Base-by-base conservation (phyloP, 2,888 invertebrate genomes). In the Dexiosoma caninum region DNA sequence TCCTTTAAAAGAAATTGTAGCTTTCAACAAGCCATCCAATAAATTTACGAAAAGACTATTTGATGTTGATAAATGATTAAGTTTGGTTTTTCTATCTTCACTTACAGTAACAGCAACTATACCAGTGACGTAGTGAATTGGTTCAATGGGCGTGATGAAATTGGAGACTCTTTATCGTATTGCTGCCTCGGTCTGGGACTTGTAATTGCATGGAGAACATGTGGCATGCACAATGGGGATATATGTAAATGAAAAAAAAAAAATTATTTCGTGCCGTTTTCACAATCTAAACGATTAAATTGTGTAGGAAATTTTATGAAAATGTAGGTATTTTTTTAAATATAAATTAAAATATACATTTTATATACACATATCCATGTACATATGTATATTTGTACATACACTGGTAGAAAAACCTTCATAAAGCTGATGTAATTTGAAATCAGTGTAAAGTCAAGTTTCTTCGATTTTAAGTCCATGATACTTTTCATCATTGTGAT, bases 31-130 rank as follows among this genome's bases (percentile, higher is more conserved):
- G 21, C 7, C 46, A 46, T 44, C 27, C 32, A 49, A 74, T 49
- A 72, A 69, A 78, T 78, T 55, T 23, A 53, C n/a, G n/a, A n/a
- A n/a, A n/a, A n/a, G n/a, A n/a, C n/a, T n/a, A n/a, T n/a, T n/a
- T n/a, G 9, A 37, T 10, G 19, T n/a, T 35, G 59, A 32, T 69
- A 53, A 67, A 69, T 46, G 69, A 55, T 69, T 60, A 67, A 42
- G n/a, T 37, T 64, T 4, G 2, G 5, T n/a, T 44, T 16, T 4
- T 35, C 16, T 3, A n/a, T n/a, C 21, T 55, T 35, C 1, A 19
- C 16, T 35, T 8, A 19, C 14, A n/a, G 14, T 19, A 44, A 49
- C 1, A n/a, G 7, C 19, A 60, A 49, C 16, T 53, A 42, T 27
- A 0, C 12, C 16, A 19, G n/a, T n/a, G 53, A 8, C 12, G 14